phyloP scores from a whole-genome alignment of 2,797 vertebrate species.

The Protosalanx chinensis region DNA sequence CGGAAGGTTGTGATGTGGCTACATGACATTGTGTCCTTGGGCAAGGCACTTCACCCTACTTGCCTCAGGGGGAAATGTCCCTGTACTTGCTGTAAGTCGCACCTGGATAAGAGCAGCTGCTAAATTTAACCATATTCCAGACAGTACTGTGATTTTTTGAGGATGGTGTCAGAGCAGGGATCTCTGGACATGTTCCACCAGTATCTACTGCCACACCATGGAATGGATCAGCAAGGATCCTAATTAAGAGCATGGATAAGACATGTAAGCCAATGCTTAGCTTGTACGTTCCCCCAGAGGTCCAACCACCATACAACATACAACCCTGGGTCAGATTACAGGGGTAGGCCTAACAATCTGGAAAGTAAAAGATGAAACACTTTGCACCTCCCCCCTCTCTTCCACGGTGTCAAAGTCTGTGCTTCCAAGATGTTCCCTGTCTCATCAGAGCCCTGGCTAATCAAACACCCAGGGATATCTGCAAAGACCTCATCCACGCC shows the following conservation, averaged over 20 bases:
- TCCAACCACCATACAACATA: constrained; percentile 28
- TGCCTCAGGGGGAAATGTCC: too few species aligned
- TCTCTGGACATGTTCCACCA: background rate
- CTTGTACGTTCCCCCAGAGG: constrained; percentile 38
- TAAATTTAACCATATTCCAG: too few species aligned
- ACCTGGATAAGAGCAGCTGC: too few species aligned
- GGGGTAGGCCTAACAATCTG: constrained; percentile 38
- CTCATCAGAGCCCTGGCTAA: constrained; percentile 11
- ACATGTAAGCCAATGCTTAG: constrained; percentile 46
- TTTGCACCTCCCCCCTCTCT: constrained; percentile 19
- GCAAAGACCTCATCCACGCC: background rate
- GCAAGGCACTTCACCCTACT: too few species aligned
- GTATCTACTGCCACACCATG: background rate
- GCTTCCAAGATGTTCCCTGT: background rate
- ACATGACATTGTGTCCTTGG: too few species aligned
- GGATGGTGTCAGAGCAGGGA: background rate
- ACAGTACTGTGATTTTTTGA: background rate
- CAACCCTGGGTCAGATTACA: constrained; percentile 45
- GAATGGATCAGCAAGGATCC: constrained; percentile 17
- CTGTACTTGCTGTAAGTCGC: too few species aligned
- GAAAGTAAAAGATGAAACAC: constrained; percentile 21
- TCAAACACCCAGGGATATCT: background rate
- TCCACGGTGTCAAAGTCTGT: constrained; percentile 16
- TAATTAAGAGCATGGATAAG: constrained; percentile 54
- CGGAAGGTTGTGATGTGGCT: too few species aligned